Evolutionary conservation across 2,888 invertebrate species (phyloP), one percentile per base, ranked within the genome.

Genomic region (Subacronicta megacephala): DNA sequence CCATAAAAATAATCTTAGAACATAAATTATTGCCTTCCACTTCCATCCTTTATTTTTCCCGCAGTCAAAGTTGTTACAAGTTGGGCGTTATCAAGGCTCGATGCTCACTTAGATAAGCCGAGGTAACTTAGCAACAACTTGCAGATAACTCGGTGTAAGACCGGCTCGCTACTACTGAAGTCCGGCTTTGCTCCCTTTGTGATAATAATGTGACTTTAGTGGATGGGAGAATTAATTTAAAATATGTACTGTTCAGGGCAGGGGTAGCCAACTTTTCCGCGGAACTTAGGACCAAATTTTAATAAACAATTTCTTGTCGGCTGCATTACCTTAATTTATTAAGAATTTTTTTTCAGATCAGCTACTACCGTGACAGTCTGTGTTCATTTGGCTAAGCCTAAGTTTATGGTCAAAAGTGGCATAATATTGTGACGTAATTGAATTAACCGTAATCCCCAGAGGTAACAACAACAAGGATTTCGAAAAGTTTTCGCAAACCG

Each of bases 101-200:
- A 58, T 62, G 46, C 41, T 46, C 58, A 55, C 47, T 59, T 41
- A 43, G 77, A 76, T 75, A 75, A 70, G 70, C 37, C 57, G 51
- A 51, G 58, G 58, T 59, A 62, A 73, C 62, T 75, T 73, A 62
- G 67, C 62, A 40, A 38, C 46, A 72, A 74, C 59, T 75, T 66
- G 59, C 18, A 62, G 67, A 73, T 73, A 70, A 62, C 64, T 73
- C 57, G 38, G 46, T 50, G 58, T 52, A 42, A 35, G 59, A 52
- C 42, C 58, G 74, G 47, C 41, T 49, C 37, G 37, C 55, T 60
- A 46, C 41, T 38, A 45, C 33, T 15, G 52, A 63, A 53, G 61
- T 61, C 57, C 54, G 51, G 54, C 45, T 56, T 67, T 53, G 31
- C 55, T 43, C 18, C 60, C 49, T 74, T 70, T 50, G 12, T 41